These are phyloP conservation scores for Trichosurus vulpecula DNA, from an alignment of 2,797 vertebrate species.

Conservation along the genomic window DNA sequence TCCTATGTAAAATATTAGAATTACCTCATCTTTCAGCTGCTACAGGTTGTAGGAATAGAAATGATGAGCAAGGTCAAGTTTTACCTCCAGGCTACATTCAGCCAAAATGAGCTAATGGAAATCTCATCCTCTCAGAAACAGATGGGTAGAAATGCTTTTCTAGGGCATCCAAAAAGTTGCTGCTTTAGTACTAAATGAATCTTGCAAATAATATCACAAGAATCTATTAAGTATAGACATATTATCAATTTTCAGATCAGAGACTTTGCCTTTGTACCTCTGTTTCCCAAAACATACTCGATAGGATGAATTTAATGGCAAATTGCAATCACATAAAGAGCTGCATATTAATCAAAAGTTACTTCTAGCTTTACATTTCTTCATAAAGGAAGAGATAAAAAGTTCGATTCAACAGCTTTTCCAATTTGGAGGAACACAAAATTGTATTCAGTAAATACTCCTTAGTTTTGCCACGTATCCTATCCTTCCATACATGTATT, in stretches of 20 bases:
- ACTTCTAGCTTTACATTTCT: conserved; percentile 26
- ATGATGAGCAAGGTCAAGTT: conserved; percentile 1
- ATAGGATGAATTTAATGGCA: neutral
- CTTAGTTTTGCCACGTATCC: conserved; percentile 43
- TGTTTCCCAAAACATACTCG: neutral
- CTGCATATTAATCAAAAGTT: neutral
- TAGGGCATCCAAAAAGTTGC: neutral
- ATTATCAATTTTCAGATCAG: neutral
- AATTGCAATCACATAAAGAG: neutral
- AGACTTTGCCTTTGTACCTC: neutral
- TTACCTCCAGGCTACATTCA: conserved; percentile 19
- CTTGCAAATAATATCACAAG: neutral
- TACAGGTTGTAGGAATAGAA: conserved; percentile 21
- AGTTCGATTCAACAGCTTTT: neutral
- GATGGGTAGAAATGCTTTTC: conserved; percentile 1
- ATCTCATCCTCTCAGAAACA: neutral
- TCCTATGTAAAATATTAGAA: neutral
- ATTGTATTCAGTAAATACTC: neutral
- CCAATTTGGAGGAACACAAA: conserved; percentile 30
- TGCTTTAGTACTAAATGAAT: neutral
- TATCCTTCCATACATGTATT: conserved; percentile 24
- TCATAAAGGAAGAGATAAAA: conserved; percentile 22
- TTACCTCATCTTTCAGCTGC: conserved; percentile 2
- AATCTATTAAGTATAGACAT: neutral
- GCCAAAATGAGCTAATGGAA: conserved; percentile 36